Evolutionary conservation across 2,888 invertebrate genomes (phyloP).

Genomic region (Philereme vetulata): DNA sequence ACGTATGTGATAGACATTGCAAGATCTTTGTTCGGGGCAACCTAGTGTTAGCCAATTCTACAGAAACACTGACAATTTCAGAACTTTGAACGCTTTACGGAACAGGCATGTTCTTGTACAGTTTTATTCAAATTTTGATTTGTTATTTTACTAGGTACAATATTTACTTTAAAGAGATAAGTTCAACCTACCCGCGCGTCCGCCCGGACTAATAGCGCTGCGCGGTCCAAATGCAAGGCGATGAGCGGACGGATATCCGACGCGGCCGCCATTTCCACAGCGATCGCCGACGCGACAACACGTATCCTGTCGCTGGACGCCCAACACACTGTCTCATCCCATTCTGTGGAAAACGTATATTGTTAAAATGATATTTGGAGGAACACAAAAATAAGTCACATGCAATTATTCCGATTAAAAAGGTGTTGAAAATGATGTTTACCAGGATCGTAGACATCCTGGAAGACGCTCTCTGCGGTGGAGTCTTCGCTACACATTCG

Average conservation of each 20-base stretch:
- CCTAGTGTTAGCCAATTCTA: no score
- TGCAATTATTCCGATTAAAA: no score
- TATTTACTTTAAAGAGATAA: neutral
- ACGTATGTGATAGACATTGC: no score
- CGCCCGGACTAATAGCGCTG: constrained; percentile 45
- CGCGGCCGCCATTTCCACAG: constrained; percentile 52
- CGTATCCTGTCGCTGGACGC: constrained; percentile 43
- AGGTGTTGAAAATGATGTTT: neutral
- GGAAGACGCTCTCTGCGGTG: constrained; percentile 14
- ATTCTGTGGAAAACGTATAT: constrained; percentile 22
- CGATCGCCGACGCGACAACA: constrained; percentile 50
- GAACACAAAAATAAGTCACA: no score
- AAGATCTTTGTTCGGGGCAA: no score
- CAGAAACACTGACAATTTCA: no score
- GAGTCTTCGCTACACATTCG: constrained; percentile 11
- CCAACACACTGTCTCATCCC: constrained; percentile 27
- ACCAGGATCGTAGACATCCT: constrained; percentile 31
- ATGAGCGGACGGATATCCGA: constrained; percentile 55
- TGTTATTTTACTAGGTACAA: no score
- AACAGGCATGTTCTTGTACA: no score
- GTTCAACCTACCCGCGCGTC: constrained; percentile 48
- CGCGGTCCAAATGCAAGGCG: constrained; percentile 59
- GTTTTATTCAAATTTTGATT: no score
- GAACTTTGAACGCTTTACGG: no score
- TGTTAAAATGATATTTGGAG: neutral